Base-by-base conservation (phyloP, 2,888 invertebrate genomes). In the Mimas tiliae region DNA sequence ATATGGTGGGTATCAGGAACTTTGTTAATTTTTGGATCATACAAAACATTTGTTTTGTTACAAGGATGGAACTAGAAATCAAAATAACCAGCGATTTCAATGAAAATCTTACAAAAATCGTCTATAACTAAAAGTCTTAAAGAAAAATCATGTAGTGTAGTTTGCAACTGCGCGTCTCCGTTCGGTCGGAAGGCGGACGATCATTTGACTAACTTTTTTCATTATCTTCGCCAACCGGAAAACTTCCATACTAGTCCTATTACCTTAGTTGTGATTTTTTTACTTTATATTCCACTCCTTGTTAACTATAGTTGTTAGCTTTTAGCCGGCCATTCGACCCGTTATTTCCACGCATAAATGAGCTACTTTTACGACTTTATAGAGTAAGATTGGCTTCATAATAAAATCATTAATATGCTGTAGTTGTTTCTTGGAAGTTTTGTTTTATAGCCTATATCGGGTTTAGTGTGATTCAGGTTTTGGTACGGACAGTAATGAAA, bases 131-230 rank as follows among this genome's bases (percentile, higher is more conserved):
- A 38, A 38, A 38, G 38, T 38, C 7, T 7, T n/a, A n/a, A n/a
- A n/a, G n/a, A n/a, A 38, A 19, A 8, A 42, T 19, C 21, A 9
- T 9, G 16, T 11, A 65, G 11, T 12, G 63, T 47, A 67, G 65
- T 82, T 81, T 53, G 67, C n/a, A 69, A 74, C 53, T 62, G 53
- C 76, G 79, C 83, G 42, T 0, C 74, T 66, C 50, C 67, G 76
- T 77, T 74, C 78, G 76, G 74, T 79, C 81, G 83, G 81, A 83
- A 80, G 79, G 80, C 80, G 80, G 80, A 85, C 82, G 86, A 89
- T 90, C 89, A 89, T 90, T 89, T 87, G 83, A 85, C 82, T 83
- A 91, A 91, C 88, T 91, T 90, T 90, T 90, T 91, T 91, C 89
- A 91, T 91, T 91, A 90, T 89, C 90, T 87, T 82, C 70, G 70